Percentiles rank a stretch among this genome's conserved stretches.
phyloP scores from a whole-genome alignment of 2,113 vertebrate genomes.

The Oriolus oriolus region DNA sequence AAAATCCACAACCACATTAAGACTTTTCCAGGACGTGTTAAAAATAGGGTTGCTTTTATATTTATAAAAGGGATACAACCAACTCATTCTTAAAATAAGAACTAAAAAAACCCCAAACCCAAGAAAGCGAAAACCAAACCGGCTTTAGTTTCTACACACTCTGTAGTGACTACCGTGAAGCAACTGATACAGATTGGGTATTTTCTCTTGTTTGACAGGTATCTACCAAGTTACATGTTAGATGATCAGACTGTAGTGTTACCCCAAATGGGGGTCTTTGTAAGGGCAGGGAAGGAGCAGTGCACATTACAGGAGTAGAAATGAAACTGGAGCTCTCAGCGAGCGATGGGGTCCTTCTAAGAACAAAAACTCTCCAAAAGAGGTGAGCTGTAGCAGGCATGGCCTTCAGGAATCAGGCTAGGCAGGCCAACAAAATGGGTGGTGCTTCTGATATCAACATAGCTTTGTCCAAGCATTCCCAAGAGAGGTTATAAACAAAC shows the following conservation, averaged over 20 bases:
- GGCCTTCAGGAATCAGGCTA: constrained; percentile 67
- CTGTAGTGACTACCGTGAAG: constrained; percentile 69
- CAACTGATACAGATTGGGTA: constrained; percentile 69
- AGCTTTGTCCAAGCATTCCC: constrained; percentile 85
- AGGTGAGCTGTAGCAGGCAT: constrained; percentile 61
- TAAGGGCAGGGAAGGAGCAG: constrained; percentile 63
- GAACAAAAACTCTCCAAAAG: constrained; percentile 68
- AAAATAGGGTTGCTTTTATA: constrained; percentile 69
- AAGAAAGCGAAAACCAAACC: not conserved
- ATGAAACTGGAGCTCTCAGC: constrained; percentile 65
- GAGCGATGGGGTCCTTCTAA: constrained; percentile 65
- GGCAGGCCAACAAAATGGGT: constrained; percentile 81
- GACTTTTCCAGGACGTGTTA: constrained; percentile 70
- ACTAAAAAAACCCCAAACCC: constrained; percentile 14
- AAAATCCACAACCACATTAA: constrained; percentile 68
- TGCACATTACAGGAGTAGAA: constrained; percentile 63
- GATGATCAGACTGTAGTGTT: constrained; percentile 72
- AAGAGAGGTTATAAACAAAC: constrained; percentile 70
- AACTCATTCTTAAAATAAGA: constrained; percentile 71
- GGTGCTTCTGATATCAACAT: constrained; percentile 78
- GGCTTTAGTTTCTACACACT: constrained; percentile 71
- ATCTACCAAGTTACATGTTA: constrained; percentile 76
- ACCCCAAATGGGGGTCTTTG: constrained; percentile 62
- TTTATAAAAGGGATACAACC: constrained; percentile 73
- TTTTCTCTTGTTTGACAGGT: constrained; percentile 71